Base-by-base conservation (phyloP, 2,797 vertebrate genomes). In the Acrossocheilus wenchowensis region DNA sequence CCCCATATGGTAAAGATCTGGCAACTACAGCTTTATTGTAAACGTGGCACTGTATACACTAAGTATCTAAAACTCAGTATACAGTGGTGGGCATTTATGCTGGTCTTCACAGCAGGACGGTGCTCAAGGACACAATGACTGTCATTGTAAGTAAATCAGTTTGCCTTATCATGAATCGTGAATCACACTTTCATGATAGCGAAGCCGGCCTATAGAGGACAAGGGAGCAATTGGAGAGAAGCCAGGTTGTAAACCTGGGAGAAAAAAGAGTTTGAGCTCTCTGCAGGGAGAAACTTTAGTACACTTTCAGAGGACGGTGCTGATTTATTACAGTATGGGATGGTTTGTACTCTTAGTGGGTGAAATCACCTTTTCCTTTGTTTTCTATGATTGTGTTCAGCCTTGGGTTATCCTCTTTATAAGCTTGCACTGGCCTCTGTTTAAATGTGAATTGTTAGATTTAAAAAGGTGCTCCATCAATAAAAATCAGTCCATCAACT, bases 111-210 rank as follows among this genome's bases (percentile, higher is more conserved):
- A n/a, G 81, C 36, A 60, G 52, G 34, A 60, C 5, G 23, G 43
- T 66, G 62, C 77, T 80, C 66, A 87, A 84, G 83, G 72, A 48
- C 82, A 73, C 69, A 54, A 17, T 68, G 75, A 82, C 82, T 85
- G 85, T 77, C 71, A 86, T 72, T 84, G 83, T 43, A 79, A 78
- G 78, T 78, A 57, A 83, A 90, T 88, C 85, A 81, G 86, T 89
- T 83, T 85, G 48, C 12, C 54, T 54, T 72, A 71, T 90, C 89
- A 87, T 88, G 87, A 90, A 90, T 88, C 81, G 75, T 83, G 89
- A 92, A 90, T 88, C 90, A 85, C 83, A 82, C 81, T 89, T 73
- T 88, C 80, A 87, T 89, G 86, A 90, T 83, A 84, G 85, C 34
- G 57, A 87, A 84, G 82, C 57, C 21, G 11, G 23, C 15, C 34